A percentile compares a stretch with the other conserved stretches of the same genome.
Evolutionary conservation across 1,140 invertebrate genomes (phyloP).

Genomic region (Ladona fulva): DNA sequence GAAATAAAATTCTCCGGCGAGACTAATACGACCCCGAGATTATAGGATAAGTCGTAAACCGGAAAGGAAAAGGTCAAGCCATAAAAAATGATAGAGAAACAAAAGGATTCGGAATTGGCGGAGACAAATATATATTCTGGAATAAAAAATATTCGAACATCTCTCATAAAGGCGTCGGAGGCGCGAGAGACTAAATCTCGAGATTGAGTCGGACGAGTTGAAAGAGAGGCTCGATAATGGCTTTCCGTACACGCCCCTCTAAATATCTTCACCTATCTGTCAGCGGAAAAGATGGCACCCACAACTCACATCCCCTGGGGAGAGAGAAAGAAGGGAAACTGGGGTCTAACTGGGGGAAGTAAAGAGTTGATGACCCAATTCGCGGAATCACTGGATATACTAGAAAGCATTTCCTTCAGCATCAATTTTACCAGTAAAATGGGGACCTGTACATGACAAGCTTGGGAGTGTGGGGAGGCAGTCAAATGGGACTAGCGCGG

Average conservation of each 20-base stretch:
- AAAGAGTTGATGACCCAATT: conserved; percentile 9
- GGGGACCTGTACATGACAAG: background rate
- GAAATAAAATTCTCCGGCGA: too few species aligned
- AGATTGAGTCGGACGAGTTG: too few species aligned
- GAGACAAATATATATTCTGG: too few species aligned
- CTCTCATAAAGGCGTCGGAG: too few species aligned
- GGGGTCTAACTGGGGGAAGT: background rate
- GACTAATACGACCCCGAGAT: too few species aligned
- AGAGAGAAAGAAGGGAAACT: background rate
- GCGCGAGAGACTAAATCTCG: too few species aligned
- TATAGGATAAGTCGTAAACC: too few species aligned
- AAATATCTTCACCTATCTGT: background rate
- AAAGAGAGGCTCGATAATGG: too few species aligned
- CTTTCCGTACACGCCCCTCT: background rate
- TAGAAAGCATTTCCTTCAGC: background rate
- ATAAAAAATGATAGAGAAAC: too few species aligned
- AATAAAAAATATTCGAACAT: too few species aligned
- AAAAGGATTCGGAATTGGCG: too few species aligned
- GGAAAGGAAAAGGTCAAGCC: too few species aligned
- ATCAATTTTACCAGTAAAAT: background rate
- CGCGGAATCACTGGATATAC: background rate
- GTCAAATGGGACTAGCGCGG: background rate
- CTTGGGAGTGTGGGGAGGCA: background rate
- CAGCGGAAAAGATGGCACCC: background rate
- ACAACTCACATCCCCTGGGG: background rate